phyloP scores from a whole-genome alignment of 1,140 invertebrate genomes.

The Oedothorax gibbosus region DNA sequence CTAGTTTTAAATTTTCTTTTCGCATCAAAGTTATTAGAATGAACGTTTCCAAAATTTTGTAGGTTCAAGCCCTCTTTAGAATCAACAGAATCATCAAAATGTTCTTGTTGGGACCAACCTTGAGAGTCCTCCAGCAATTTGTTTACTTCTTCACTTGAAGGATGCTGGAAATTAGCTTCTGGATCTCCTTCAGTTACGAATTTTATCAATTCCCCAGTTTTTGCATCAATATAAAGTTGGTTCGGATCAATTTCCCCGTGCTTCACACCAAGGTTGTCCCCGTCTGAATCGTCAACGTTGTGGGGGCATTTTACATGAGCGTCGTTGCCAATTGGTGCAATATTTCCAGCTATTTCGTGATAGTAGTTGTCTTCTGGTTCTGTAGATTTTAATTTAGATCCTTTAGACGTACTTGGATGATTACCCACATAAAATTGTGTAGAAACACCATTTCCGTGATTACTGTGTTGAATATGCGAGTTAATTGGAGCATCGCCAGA shows the following conservation, averaged over 20 bases:
- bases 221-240: conserved; percentile 29
- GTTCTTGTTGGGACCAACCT: background rate
- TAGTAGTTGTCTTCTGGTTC: background rate
- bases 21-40: no score
- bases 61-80: background rate
- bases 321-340: background rate
- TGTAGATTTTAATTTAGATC: background rate
- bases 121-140: background rate
- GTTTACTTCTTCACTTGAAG: background rate
- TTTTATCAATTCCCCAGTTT: conserved; percentile 30
- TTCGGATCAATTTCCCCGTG: background rate
- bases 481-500: background rate
- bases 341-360: no score
- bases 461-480: background rate
- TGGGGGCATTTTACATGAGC: background rate
- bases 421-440: conserved; percentile 24
- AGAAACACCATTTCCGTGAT: conserved; percentile 41
- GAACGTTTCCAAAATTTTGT: no score
- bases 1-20: no score
- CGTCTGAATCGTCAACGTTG: background rate
- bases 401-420: background rate
- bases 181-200: conserved; percentile 16
- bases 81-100: background rate
- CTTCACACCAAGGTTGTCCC: background rate
- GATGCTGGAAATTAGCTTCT: background rate